phyloP scores from a whole-genome alignment of 2,888 invertebrate genomes.

The Diarsia rubi region DNA sequence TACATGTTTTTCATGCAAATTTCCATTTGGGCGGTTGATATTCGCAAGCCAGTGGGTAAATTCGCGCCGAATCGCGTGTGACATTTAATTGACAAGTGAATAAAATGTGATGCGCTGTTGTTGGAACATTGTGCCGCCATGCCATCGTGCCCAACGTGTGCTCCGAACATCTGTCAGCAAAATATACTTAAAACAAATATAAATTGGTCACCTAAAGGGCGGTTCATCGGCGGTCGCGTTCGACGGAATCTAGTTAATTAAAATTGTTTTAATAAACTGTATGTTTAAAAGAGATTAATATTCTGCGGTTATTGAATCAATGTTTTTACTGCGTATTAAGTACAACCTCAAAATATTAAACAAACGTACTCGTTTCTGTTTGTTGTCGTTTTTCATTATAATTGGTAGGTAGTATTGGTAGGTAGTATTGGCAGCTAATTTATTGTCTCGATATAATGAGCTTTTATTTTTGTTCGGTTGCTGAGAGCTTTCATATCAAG shows the following conservation, averaged over 20 bases:
- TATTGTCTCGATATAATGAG: constrained; percentile 47
- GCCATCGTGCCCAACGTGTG: constrained; percentile 67
- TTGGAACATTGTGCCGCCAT: constrained; percentile 75
- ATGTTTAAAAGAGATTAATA: constrained; percentile 83
- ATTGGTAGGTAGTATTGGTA: constrained; percentile 54
- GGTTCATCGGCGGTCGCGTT: constrained; percentile 72
- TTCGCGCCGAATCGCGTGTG: constrained; percentile 86
- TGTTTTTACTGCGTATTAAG: constrained; percentile 77
- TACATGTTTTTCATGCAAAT: constrained; percentile 87
- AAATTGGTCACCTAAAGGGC: constrained; percentile 78
- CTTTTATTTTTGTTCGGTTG: constrained; percentile 40
- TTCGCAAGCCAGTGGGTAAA: constrained; percentile 85
- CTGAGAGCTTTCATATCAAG: constrained; percentile 39
- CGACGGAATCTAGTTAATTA: constrained; percentile 82
- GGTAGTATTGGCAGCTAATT: constrained; percentile 51
- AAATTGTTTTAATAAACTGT: constrained; percentile 83
- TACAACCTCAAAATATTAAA: constrained; percentile 70
- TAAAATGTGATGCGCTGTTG: constrained; percentile 84
- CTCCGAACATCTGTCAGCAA: constrained; percentile 70
- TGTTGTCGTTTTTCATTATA: constrained; percentile 63
- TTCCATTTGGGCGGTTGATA: constrained; percentile 85
- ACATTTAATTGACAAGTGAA: constrained; percentile 89
- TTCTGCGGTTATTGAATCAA: constrained; percentile 83
- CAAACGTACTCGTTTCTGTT: constrained; percentile 70
- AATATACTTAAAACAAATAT: constrained; percentile 79